A percentile compares a stretch with the other conserved stretches of the same genome.
Evolutionary conservation across 2,797 vertebrate species (phyloP).

Genomic region (Gambelia wislizenii): DNA sequence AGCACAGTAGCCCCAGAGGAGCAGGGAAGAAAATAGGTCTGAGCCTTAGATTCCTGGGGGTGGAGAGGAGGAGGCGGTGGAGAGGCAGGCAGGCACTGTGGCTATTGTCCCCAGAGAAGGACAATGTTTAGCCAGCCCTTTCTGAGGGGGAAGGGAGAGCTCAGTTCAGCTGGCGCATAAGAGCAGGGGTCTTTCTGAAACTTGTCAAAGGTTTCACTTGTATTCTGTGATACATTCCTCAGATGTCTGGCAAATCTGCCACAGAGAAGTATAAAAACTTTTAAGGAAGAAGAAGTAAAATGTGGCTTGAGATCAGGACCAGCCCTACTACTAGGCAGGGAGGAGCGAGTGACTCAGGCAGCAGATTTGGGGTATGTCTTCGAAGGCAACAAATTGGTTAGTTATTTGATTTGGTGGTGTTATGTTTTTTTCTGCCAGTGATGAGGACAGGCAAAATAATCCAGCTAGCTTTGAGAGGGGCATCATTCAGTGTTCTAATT

Average conservation of each 20-base stretch:
- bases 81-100: background rate
- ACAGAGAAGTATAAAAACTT: rapidly evolving
- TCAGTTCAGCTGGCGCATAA: background rate
- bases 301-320: background rate
- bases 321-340: background rate
- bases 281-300: background rate
- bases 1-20: background rate
- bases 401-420: background rate
- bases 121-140: background rate
- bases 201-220: conserved; percentile 17
- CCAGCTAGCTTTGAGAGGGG: too few relatives aligned
- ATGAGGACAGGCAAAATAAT: background rate
- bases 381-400: background rate
- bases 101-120: background rate
- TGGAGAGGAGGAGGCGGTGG: rapidly evolving
- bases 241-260: rapidly evolving
- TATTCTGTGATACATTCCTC: background rate
- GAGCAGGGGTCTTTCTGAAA: background rate
- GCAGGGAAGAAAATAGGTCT: conserved; percentile 8
- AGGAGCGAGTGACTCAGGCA: background rate
- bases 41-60: conserved; percentile 30
- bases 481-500: too few relatives aligned
- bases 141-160: background rate
- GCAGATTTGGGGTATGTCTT: background rate
- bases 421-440: background rate